Percentiles rank a stretch among this genome's conserved stretches.
Evolutionary conservation across 2,888 invertebrate genomes (phyloP).

Genomic region (Ennomos fuscantarius): DNA sequence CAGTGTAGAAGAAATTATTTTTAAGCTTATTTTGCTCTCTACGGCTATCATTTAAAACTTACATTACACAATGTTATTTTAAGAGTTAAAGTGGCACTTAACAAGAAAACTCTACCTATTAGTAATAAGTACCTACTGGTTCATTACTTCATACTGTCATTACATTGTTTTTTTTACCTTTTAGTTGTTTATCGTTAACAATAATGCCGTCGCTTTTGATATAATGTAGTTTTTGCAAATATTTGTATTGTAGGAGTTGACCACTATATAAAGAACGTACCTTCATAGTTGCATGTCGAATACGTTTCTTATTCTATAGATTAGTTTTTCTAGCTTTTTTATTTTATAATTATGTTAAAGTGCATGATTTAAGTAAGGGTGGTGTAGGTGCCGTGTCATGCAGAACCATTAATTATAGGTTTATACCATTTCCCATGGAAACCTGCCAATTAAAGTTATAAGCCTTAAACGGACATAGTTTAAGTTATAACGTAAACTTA

Average conservation of each 20-base stretch:
- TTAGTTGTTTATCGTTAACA: not conserved
- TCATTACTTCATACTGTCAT: constrained; percentile 12
- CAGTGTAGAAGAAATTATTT: too few species aligned
- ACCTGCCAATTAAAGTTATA: not conserved
- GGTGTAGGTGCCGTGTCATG: constrained; percentile 27
- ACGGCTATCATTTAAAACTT: too few species aligned
- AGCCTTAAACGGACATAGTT: constrained; percentile 14
- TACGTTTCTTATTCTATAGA: constrained; percentile 1
- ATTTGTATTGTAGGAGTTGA: constrained; percentile 5
- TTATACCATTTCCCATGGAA: constrained; percentile 7
- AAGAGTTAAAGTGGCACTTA: too few species aligned
- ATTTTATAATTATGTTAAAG: constrained; percentile 1
- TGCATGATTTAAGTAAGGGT: constrained; percentile 27
- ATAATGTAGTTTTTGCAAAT: not conserved
- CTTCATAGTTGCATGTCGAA: constrained; percentile 18
- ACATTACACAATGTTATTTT: too few species aligned
- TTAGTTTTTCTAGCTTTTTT: constrained; percentile 2
- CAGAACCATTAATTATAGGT: constrained; percentile 8
- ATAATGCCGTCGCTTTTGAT: constrained; percentile 5
- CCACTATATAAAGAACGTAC: constrained; percentile 1
- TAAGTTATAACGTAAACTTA: constrained; percentile 4
- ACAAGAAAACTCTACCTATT: too few species aligned
- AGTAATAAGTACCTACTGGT: not conserved
- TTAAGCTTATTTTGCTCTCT: too few species aligned
- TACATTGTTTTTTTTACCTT: constrained; percentile 1